Percentiles rank a stretch among this genome's conserved stretches.
These are phyloP conservation scores for Heptranchias perlo DNA, from an alignment of 2,113 vertebrate genomes.

Conservation along the genomic window DNA sequence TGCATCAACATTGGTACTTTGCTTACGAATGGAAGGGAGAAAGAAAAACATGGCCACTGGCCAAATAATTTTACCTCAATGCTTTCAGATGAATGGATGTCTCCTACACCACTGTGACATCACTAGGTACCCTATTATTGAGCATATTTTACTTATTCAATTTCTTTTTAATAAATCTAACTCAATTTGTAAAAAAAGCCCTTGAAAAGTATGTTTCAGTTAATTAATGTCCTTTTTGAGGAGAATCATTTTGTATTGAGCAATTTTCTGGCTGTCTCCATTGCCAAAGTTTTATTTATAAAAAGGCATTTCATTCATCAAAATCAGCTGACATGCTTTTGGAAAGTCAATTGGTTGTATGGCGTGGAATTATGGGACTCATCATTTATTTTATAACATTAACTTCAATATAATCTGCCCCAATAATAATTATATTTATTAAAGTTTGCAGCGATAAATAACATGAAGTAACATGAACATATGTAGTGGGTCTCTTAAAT, in stretches of 20 bases:
- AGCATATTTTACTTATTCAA: neutral
- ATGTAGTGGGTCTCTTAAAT: neutral
- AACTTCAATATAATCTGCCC: neutral
- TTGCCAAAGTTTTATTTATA: neutral
- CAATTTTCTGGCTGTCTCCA: neutral
- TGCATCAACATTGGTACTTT: neutral
- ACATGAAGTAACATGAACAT: no score
- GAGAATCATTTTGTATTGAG: neutral
- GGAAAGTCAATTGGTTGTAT: neutral
- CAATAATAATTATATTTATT: neutral
- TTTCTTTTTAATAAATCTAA: constrained; percentile 16
- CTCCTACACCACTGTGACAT: neutral
- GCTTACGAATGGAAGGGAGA: neutral
- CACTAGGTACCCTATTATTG: neutral
- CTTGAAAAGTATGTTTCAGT: neutral
- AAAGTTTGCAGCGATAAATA: no score
- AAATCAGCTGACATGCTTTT: constrained; percentile 11
- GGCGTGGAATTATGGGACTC: neutral
- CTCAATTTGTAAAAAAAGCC: neutral
- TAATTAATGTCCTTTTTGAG: neutral
- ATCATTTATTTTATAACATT: neutral
- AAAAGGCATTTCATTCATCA: neutral
- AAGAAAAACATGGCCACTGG: neutral
- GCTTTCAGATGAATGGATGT: neutral
- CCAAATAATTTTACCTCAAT: neutral